Percentiles rank a stretch among this genome's conserved stretches.
phyloP scores from a whole-genome alignment of 2,797 vertebrate genomes.

The Fringilla coelebs region DNA sequence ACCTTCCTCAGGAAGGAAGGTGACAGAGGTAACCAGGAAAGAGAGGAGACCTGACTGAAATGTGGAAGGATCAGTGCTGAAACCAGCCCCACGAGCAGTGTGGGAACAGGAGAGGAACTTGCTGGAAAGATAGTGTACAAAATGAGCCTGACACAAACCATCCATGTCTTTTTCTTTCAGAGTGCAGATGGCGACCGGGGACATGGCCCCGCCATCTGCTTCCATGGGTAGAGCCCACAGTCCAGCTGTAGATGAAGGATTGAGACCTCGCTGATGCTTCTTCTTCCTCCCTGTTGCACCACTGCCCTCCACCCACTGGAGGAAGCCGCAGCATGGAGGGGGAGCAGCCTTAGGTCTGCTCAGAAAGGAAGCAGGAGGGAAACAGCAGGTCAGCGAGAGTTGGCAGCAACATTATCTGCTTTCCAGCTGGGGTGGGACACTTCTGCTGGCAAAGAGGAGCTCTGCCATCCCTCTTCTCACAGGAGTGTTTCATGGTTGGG shows the following conservation, averaged over 20 bases:
- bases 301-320: accelerated
- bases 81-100: accelerated
- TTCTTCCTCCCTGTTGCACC: not conserved
- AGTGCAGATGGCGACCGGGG: accelerated
- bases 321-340: not conserved
- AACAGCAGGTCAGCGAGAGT: not conserved
- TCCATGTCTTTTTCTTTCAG: not conserved
- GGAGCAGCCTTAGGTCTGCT: too few relatives aligned
- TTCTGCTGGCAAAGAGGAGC: not conserved
- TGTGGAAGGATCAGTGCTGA: not conserved
- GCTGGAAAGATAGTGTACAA: not conserved
- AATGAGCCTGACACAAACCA: not conserved
- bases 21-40: not conserved
- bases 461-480: not conserved
- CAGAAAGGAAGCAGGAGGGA: not conserved
- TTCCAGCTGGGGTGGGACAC: conserved; percentile 22
- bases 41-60: not conserved
- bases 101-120: not conserved
- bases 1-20: not conserved
- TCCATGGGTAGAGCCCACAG: conserved; percentile 54
- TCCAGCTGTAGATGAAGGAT: not conserved
- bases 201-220: not conserved
- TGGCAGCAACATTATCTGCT: not conserved
- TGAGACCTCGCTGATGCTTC: accelerated
- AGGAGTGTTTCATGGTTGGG: conserved; percentile 50